Base-by-base conservation (phyloP, 2,888 invertebrate genomes). In the Frankliniella intonsa region DNA sequence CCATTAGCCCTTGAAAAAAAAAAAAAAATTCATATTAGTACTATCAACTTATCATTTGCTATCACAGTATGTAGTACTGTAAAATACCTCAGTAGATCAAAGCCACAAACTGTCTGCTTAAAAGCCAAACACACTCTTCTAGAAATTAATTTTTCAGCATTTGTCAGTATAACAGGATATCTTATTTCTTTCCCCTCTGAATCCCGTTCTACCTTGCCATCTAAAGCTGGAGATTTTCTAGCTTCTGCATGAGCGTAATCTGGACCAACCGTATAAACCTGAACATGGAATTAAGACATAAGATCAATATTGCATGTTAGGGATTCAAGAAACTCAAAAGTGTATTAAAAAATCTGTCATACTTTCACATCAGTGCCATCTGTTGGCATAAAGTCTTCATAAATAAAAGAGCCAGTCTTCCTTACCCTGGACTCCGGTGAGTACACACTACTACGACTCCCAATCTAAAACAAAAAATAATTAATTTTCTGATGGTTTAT, bases 301-400 rank as follows among this genome's bases (percentile, higher is more conserved):
- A 38, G 38, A 80, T 80, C 50, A 79, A 14, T 62, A 80, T 49
- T 80, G 82, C 50, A 51, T 38, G 81, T 79, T 14, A 69, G n/a
- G 81, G 80, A 81, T 80, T 49, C 38, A 65, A 79, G 19, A 83
- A 50, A 22, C 11, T 49, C 55, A 9, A 79, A 55, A 81, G 25
- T 3, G 38, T 38, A 5, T 3, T 38, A n/a, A 79, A 76, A 51
- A 81, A 19, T 62, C 81, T 19, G 62, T 38, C 83, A 83, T 85
- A 91, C 92, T 88, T 93, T 93, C 3, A 93, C 92, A 88, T 93
- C 93, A 9, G 92, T 90, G 89, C 99, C 99, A 91, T 99, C 99
- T 65, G 99, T 99, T 10, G 99, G 99, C 98, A 99, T 99, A 89
- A 99, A 99, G 89, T 99, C 99, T 91, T 99, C 99, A 88, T 99